Base-by-base conservation (phyloP, 2,797 vertebrate genomes). In the Acipenser ruthenus region DNA sequence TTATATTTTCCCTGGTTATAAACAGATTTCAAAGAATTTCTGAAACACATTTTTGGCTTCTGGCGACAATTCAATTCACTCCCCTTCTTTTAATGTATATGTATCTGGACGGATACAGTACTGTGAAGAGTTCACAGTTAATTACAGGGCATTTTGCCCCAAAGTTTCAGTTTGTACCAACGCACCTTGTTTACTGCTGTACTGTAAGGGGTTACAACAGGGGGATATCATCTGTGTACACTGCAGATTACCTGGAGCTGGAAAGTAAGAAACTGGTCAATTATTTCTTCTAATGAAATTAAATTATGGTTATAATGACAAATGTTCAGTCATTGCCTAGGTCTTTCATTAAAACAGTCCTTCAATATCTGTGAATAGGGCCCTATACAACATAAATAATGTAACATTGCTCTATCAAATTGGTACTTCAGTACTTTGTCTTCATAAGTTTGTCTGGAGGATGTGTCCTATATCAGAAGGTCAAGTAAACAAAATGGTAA, bases 51-150 rank as follows among this genome's bases (percentile, higher is more conserved):
- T 67, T 71, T 71, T 59, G 67, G 67, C 68, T 73, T 72, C 65
- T 74, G 74, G 67, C 73, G 68, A n/a, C 60, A 15, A 49, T 50
- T 64, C 51, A 12, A 53, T 49, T 49, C 60, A 10, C 59, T 73
- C 78, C 72, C 81, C 60, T 53, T 51, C 65, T 69, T 48, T 52
- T 67, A 48, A 55, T 70, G 37, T 67, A 49, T 50, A 49, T 62
- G 49, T 64, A 13, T 65, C 15, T 18, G 60, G 47, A 81, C 81
- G 76, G 80, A 37, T 37, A 37, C 23, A 79, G 76, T 77, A 79
- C 78, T 72, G 64, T 9, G 68, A 70, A 70, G 12, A n/a, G 15
- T 66, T 67, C 53, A 68, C 53, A 68, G 13, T 6, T 65, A 59
- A 2, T 55, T 67, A 67, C 62, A 56, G 50, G 49, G 62, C 66